These are phyloP conservation scores for Scomber japonicus DNA, from an alignment of 2,113 vertebrate genomes.

Conservation along the genomic window DNA sequence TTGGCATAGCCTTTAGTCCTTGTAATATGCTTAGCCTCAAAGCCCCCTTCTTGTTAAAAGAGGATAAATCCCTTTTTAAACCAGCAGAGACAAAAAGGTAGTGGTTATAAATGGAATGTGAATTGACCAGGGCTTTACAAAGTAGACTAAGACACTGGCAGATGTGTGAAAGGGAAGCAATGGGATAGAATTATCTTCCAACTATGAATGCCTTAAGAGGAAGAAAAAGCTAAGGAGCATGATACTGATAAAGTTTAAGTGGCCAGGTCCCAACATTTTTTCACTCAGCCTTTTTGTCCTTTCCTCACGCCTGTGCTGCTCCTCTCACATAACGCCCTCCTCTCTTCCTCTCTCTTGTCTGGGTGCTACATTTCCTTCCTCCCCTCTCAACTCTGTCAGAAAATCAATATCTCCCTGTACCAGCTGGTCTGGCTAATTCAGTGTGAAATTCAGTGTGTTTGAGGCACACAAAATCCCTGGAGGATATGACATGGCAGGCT, in stretches of 20 bases:
- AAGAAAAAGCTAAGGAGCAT: conserved; percentile 30
- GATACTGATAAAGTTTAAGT: conserved; percentile 48
- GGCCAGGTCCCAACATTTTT: conserved; percentile 36
- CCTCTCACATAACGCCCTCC: conserved; percentile 40
- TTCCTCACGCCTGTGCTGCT: conserved; percentile 37
- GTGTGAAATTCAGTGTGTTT: conserved; percentile 81
- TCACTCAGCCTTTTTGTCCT: conserved; percentile 53
- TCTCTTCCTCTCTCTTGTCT: conserved; percentile 50
- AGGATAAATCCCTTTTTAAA: conserved; percentile 62
- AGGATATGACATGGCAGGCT: conserved; percentile 67
- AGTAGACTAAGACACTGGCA: conserved; percentile 9
- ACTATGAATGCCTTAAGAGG: conserved; percentile 23
- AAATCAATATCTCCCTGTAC: conserved; percentile 82
- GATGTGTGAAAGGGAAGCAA: conserved; percentile 36
- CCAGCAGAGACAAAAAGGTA: conserved; percentile 44
- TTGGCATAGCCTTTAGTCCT: conserved; percentile 46
- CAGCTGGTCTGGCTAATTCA: conserved; percentile 81
- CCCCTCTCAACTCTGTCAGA: conserved; percentile 60
- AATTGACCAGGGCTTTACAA: conserved; percentile 34
- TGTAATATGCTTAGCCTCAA: conserved; percentile 63
- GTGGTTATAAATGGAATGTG: conserved; percentile 50
- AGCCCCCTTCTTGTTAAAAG: conserved; percentile 55
- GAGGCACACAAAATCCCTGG: conserved; percentile 66
- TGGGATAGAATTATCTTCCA: conserved; percentile 18
- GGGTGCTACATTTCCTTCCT: conserved; percentile 59